phyloP scores from a whole-genome alignment of 2,797 vertebrate species.

The Gila robusta region DNA sequence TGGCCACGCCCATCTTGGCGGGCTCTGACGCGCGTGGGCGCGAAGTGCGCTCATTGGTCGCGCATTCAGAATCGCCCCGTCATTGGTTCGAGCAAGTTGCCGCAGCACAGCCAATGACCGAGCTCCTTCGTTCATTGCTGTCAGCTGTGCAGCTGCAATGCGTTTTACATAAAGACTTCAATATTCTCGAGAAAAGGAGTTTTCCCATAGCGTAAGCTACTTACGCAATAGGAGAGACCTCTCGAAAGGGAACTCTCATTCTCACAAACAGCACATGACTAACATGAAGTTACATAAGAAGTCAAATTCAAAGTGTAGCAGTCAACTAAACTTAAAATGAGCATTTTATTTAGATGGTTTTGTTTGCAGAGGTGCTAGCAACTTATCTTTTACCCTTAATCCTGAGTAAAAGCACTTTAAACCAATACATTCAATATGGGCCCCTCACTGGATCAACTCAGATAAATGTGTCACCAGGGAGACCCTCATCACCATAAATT shows the following conservation, averaged over 20 bases:
- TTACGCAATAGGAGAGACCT: too few relatives aligned
- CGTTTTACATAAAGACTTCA: too few relatives aligned
- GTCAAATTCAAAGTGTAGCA: neutral
- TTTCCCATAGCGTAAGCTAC: too few relatives aligned
- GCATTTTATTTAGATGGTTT: neutral
- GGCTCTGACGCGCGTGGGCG: too few relatives aligned
- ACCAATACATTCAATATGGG: neutral
- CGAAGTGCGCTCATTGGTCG: too few relatives aligned
- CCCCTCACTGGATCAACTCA: neutral
- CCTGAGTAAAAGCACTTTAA: neutral
- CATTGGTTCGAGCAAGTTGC: too few relatives aligned
- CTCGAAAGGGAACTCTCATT: neutral
- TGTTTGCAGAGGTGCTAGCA: neutral
- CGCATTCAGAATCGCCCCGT: too few relatives aligned
- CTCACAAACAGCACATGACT: conserved; percentile 3
- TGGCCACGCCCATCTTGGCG: too few relatives aligned
- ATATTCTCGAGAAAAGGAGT: too few relatives aligned
- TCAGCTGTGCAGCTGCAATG: too few relatives aligned
- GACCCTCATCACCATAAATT: neutral
- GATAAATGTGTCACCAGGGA: conserved; percentile 4
- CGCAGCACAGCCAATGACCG: too few relatives aligned
- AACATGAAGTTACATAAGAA: neutral
- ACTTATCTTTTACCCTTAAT: conserved; percentile 2
- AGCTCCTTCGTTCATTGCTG: too few relatives aligned
- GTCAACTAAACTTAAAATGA: neutral